Evolutionary conservation across 1,140 invertebrate genomes (phyloP), one percentile per base, ranked within the genome.

Genomic region (Subanguina moxae): DNA sequence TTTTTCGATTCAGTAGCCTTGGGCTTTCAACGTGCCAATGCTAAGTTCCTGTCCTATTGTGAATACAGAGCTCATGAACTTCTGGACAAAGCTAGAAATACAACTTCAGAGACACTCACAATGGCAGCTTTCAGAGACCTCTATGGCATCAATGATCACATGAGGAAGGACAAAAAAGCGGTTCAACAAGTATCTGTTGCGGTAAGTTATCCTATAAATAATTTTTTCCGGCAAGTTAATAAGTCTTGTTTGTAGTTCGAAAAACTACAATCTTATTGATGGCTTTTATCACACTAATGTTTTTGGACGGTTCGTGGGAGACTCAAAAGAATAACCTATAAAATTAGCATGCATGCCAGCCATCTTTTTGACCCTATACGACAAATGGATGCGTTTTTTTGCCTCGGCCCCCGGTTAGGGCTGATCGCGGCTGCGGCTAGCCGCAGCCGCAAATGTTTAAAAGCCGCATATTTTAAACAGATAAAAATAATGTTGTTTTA

Each of bases 111-210:
- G 19, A 25, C 43, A 46, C 21, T 75, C 23, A 67, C 72, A 11
- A 3, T 75, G 17, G 61, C 70, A 42, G 57, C 65, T 19, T 74
- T 72, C 46, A 62, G 57, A 28, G 45, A 74, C 0, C 28, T 70
- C 9, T 74, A 74, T 32, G 70, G 71, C 17, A 73, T 72, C n/a
- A 72, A 27, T n/a, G 67, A 74, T 8, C 56, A 56, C n/a, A 64
- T 64, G 30, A 32, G 30, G 27, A 32, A 72, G 21, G 71, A 73
- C 27, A 72, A 73, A 45, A 63, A 62, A 28, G 17, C 25, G 11
- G 19, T 74, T 21, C 19, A 57, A 61, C 32, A 61, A 19, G 56
- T 62, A 19, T 42, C 30, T 28, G 72, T 74, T 38, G 42, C 19
- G 0, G 68, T 70, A 59, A 27, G 65, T 48, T 38, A 42, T 11